Evolutionary conservation across 2,888 invertebrate genomes (phyloP).

Genomic region (Digitonthophagus gazella): DNA sequence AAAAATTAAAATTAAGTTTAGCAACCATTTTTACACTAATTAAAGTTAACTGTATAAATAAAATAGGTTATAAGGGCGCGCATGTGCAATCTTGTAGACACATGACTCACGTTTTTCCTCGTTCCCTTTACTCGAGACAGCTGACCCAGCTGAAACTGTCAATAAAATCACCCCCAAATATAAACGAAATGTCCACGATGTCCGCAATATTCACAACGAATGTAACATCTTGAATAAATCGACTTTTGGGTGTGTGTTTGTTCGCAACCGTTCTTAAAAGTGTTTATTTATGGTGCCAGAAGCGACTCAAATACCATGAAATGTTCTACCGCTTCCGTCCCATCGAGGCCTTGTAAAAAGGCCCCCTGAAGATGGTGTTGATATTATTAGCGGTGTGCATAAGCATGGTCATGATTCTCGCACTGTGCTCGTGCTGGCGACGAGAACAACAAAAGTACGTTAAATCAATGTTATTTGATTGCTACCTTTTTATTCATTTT

Average conservation of each 20-base stretch:
- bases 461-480: conserved; percentile 10
- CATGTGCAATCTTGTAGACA: background rate
- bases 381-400: conserved; percentile 39
- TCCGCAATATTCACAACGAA: too few species aligned
- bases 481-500: conserved; percentile 20
- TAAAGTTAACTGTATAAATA: background rate
- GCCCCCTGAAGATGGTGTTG: conserved; percentile 33
- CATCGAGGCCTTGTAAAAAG: background rate
- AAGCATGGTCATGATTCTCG: conserved; percentile 43
- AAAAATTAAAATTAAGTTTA: background rate
- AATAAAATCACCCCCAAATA: too few species aligned
- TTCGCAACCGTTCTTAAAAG: background rate
- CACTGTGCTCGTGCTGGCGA: conserved; percentile 49
- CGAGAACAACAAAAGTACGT: conserved; percentile 48
- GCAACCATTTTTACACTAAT: background rate
- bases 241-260: background rate
- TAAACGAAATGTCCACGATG: too few species aligned
- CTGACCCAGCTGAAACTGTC: too few species aligned
- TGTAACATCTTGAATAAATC: too few species aligned
- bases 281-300: background rate
- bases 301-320: background rate
- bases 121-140: background rate
- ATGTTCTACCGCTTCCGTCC: background rate
- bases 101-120: background rate
- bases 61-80: background rate